phyloP scores from a whole-genome alignment of 2,888 invertebrate genomes.

The Heliconius cydno region DNA sequence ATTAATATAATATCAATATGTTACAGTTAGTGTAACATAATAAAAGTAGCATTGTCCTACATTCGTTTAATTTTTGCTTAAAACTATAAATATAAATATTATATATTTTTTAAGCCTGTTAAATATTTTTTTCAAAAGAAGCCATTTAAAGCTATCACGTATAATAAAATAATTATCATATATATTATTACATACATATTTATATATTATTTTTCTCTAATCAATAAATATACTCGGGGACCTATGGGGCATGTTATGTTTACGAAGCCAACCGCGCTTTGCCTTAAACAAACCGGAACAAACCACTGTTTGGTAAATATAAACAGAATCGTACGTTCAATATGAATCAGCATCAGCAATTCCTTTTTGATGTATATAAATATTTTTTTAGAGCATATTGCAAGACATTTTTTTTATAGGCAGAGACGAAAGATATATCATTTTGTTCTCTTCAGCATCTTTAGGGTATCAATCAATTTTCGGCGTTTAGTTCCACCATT shows the following conservation, averaged over 20 bases:
- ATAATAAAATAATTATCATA: no score
- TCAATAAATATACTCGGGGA: background rate
- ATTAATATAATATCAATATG: no score
- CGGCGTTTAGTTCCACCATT: background rate
- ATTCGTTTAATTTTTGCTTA: background rate
- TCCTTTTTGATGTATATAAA: constrained; percentile 5
- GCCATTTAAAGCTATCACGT: background rate
- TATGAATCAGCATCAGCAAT: background rate
- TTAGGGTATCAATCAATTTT: background rate
- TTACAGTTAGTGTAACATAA: no score
- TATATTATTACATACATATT: no score
- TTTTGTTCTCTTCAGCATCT: background rate
- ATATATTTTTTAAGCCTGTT: no score
- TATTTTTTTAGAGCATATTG: background rate
- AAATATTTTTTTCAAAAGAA: background rate
- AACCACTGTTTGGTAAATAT: constrained; percentile 18
- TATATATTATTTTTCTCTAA: background rate
- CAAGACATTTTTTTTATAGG: background rate
- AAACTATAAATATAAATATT: background rate
- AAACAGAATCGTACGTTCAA: constrained; percentile 8
- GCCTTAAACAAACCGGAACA: constrained; percentile 20
- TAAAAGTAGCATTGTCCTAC: background rate
- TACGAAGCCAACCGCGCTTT: constrained; percentile 1
- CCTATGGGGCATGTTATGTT: background rate
- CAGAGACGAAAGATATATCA: background rate